A percentile compares a stretch with the other conserved stretches of the same genome.
These are phyloP conservation scores for Hylomyscus alleni DNA, from an alignment of 2,797 vertebrate species.

Conservation along the genomic window DNA sequence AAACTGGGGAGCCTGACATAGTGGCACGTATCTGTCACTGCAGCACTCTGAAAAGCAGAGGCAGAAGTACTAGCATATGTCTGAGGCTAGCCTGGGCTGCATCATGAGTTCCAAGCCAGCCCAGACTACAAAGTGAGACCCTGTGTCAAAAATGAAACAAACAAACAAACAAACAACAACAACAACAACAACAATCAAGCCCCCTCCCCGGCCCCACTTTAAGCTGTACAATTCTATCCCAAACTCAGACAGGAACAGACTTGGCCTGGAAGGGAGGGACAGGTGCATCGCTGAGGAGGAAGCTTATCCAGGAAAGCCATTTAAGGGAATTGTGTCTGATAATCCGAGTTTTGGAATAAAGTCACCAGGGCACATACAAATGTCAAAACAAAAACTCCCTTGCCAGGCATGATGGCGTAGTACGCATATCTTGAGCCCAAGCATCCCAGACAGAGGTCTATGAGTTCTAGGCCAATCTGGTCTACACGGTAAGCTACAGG, in stretches of 20 bases:
- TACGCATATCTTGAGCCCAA: not conserved
- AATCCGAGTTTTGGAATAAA: not conserved
- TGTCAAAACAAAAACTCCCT: not conserved
- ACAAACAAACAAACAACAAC: not conserved
- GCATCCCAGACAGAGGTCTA: not conserved
- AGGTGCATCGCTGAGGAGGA: not conserved
- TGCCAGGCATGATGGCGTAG: not conserved
- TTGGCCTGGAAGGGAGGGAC: slow-evolving; percentile 25
- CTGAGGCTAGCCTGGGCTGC: not conserved
- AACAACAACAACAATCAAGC: not conserved
- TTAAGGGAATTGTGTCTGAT: not conserved
- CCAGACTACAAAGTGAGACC: not conserved
- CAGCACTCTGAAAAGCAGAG: not conserved
- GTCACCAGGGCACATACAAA: not conserved
- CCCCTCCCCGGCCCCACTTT: not conserved
- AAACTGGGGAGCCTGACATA: not conserved
- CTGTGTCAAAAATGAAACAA: not conserved
- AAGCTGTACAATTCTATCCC: not conserved
- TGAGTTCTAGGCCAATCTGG: not conserved
- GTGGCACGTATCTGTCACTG: not conserved
- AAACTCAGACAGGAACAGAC: not conserved
- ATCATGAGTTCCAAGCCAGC: not conserved
- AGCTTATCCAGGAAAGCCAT: not conserved
- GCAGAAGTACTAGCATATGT: not conserved
- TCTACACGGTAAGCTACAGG: not conserved